Percentiles rank a stretch among this genome's conserved stretches.
phyloP scores from a whole-genome alignment of 2,888 invertebrate genomes.

The Omphaloscelis lunosa region DNA sequence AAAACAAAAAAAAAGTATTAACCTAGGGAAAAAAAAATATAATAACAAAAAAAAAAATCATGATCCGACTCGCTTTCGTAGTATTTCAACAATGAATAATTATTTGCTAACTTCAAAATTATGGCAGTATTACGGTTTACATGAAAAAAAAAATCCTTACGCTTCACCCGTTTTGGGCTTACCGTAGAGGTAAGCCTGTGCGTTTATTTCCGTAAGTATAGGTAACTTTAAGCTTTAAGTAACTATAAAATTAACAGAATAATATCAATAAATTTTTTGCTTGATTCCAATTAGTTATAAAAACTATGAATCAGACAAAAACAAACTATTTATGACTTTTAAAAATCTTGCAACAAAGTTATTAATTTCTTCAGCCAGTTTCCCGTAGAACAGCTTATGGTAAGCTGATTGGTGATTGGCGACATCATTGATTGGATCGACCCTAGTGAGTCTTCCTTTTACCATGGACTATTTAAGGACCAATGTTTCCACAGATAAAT shows the following conservation, averaged over 20 bases:
- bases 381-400: neutral
- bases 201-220: conserved; percentile 30
- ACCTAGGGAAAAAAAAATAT: neutral
- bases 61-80: neutral
- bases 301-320: neutral
- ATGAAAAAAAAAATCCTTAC: conserved; percentile 30
- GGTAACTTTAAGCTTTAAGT: conserved; percentile 22
- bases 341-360: too few species aligned
- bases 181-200: conserved; percentile 41
- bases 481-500: neutral
- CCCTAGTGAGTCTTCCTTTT: too few species aligned
- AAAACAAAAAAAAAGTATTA: neutral
- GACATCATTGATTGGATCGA: neutral
- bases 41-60: neutral
- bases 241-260: neutral
- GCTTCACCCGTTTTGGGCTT: neutral
- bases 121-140: conserved; percentile 46
- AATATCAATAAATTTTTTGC: neutral
- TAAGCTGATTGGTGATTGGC: neutral
- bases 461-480: neutral
- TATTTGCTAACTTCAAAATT: conserved; percentile 26
- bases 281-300: too few species aligned
- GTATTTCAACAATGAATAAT: conserved; percentile 16
- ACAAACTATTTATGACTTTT: neutral
- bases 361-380: neutral